These are phyloP conservation scores for Ceramica pisi DNA, from an alignment of 2,888 invertebrate species.

Conservation along the genomic window DNA sequence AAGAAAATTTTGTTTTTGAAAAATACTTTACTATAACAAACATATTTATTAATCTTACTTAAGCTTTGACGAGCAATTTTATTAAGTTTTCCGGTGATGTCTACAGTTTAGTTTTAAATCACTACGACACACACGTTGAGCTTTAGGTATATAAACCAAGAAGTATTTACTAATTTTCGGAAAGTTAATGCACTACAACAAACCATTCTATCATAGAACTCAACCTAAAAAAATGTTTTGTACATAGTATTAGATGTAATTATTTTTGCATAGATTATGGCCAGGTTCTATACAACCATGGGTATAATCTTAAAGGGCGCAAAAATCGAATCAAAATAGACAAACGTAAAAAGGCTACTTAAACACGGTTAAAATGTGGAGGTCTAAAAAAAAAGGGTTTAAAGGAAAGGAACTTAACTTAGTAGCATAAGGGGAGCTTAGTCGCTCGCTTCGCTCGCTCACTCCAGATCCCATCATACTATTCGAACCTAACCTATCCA, in stretches of 20 bases:
- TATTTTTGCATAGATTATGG: neutral
- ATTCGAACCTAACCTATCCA: no score
- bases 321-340: neutral
- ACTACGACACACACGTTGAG: neutral
- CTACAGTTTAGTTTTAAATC: neutral
- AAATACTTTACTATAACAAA: slow-evolving; percentile 8
- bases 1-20: neutral
- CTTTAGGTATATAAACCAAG: neutral
- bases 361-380: no score
- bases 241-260: neutral
- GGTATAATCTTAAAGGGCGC: neutral
- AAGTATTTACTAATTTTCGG: neutral
- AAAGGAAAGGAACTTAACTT: no score
- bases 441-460: no score
- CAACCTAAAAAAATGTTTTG: neutral
- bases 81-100: neutral
- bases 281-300: no score
- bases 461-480: no score
- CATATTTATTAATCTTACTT: neutral
- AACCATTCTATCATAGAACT: neutral
- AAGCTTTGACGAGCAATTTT: slow-evolving; percentile 8
- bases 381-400: no score
- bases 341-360: neutral
- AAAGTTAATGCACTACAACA: neutral
- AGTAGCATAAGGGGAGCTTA: no score